phyloP scores from a whole-genome alignment of 1,140 invertebrate species.

The Euwallacea fornicatus region DNA sequence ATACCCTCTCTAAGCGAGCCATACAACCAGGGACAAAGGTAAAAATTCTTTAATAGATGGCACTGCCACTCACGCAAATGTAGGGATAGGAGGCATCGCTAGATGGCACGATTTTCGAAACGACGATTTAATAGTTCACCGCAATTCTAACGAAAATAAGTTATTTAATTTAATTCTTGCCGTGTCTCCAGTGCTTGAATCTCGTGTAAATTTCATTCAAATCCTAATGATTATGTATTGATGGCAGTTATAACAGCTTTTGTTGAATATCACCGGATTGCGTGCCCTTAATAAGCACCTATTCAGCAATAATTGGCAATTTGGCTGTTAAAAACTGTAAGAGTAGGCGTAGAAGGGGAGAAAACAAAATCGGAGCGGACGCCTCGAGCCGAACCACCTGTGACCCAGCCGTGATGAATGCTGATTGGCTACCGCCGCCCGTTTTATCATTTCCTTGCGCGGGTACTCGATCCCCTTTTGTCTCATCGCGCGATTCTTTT shows the following conservation, averaged over 20 bases:
- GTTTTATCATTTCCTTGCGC: constrained; percentile 37
- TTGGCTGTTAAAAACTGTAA: constrained; percentile 6
- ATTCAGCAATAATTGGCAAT: constrained; percentile 1
- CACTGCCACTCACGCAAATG: too few relatives aligned
- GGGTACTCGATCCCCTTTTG: constrained; percentile 23
- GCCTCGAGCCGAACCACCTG: constrained; percentile 34
- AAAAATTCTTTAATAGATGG: too few relatives aligned
- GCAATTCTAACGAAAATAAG: too few relatives aligned
- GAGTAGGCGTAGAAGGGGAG: constrained; percentile 12
- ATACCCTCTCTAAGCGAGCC: too few relatives aligned
- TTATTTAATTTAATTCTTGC: too few relatives aligned
- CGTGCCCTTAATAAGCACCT: constrained; percentile 7
- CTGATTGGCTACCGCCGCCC: constrained; percentile 36
- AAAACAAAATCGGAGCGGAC: constrained; percentile 17
- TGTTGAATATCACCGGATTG: not conserved
- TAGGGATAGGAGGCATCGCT: too few relatives aligned
- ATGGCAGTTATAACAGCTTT: too few relatives aligned
- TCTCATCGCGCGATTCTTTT: constrained; percentile 23
- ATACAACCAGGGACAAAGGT: too few relatives aligned
- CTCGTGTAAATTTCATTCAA: not conserved
- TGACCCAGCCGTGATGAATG: constrained; percentile 36
- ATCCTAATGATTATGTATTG: too few relatives aligned
- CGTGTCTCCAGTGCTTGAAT: too few relatives aligned
- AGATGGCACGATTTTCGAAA: too few relatives aligned
- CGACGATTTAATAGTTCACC: too few relatives aligned